These are phyloP conservation scores for Crematogaster levior DNA, from an alignment of 2,888 invertebrate genomes.

Conservation along the genomic window DNA sequence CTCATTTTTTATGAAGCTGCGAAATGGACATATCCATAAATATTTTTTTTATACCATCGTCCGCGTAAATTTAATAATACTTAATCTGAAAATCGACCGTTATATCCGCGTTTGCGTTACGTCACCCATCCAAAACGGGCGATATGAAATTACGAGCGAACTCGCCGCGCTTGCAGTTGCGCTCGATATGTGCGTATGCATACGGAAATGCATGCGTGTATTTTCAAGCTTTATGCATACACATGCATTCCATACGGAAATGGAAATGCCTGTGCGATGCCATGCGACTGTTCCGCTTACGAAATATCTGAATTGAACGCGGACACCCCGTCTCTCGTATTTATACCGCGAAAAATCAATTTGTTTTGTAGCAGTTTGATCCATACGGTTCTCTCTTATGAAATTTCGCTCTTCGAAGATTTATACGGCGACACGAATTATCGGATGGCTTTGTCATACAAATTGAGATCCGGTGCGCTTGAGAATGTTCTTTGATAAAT, in stretches of 20 bases:
- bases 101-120: constrained; percentile 32
- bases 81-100: constrained; percentile 36
- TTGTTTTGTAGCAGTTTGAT: constrained; percentile 56
- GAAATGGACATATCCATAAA: constrained; percentile 17
- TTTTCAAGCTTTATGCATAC: constrained; percentile 27
- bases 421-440: constrained; percentile 37
- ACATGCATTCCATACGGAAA: constrained; percentile 48
- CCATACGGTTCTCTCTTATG: constrained; percentile 45
- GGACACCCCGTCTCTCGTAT: background rate
- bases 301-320: constrained; percentile 57
- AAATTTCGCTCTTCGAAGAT: constrained; percentile 37
- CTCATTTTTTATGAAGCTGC: background rate
- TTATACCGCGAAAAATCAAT: constrained; percentile 55
- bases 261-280: constrained; percentile 58
- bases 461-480: constrained; percentile 35
- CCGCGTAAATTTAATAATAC: constrained; percentile 33
- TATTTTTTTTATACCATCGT: background rate
- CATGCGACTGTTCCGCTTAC: constrained; percentile 62
- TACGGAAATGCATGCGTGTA: background rate
- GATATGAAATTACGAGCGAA: constrained; percentile 49
- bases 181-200: background rate
- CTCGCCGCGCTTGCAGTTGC: constrained; percentile 13
- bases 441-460: constrained; percentile 40
- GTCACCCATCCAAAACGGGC: constrained; percentile 1
- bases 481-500: constrained; percentile 15